phyloP scores from a whole-genome alignment of 2,113 vertebrate genomes.

The Porphyrio hochstetteri region DNA sequence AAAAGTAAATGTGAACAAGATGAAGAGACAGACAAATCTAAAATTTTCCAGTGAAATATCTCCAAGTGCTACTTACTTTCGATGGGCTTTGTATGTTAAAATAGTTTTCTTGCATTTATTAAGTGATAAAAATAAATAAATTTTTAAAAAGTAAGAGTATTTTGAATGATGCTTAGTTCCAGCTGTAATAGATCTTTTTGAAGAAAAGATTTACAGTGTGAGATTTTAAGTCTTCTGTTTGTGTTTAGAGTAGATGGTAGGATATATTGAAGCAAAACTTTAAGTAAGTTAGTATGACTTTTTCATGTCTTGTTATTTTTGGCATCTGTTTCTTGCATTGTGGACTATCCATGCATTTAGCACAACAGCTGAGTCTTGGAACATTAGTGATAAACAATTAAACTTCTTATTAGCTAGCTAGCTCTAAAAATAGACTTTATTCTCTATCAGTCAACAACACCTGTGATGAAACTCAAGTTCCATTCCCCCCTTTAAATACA shows the following conservation, averaged over 20 bases:
- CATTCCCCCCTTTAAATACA: not conserved
- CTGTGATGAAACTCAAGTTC: not conserved
- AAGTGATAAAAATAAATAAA: not conserved
- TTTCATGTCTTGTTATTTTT: not conserved
- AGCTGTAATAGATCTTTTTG: not conserved
- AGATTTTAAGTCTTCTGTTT: not conserved
- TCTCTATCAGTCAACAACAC: not conserved
- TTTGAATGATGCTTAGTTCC: not conserved
- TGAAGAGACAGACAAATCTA: not conserved
- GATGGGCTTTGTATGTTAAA: not conserved
- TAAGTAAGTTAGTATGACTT: not conserved
- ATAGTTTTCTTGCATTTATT: not conserved
- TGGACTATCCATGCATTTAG: not conserved
- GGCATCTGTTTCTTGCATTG: not conserved
- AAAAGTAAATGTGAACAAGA: not conserved
- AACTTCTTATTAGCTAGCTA: not conserved
- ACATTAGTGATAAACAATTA: constrained; percentile 8
- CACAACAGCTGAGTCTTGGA: not conserved
- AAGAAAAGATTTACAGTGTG: not conserved
- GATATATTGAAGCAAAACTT: not conserved
- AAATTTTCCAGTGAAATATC: not conserved
- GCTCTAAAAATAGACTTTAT: not conserved
- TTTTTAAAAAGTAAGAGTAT: not conserved
- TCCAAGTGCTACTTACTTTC: not conserved
- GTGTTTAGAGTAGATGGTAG: not conserved